Conservation (phyloP, 1,140 invertebrate genomes). For the Archivesica marissinica region DNA sequence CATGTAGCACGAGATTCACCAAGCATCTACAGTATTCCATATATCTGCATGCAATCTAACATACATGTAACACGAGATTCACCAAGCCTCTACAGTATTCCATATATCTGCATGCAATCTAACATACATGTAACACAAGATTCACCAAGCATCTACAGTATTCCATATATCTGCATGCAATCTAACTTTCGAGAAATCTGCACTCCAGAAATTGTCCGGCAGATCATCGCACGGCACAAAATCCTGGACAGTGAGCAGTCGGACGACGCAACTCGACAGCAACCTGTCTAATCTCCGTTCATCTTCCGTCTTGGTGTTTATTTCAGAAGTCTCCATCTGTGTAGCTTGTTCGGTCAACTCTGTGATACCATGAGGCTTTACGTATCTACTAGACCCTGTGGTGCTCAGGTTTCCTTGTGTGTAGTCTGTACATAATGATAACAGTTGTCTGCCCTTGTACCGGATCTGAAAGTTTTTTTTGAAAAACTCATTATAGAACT, state of each 20-base stretch:
- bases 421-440: not conserved
- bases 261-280: slow-evolving; percentile 17
- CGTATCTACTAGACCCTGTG: not conserved
- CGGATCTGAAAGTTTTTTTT: too few species aligned
- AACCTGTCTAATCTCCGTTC: slow-evolving; percentile 12
- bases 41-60: too few species aligned
- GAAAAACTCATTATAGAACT: too few species aligned
- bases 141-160: slow-evolving; percentile 34
- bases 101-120: too few species aligned
- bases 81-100: too few species aligned
- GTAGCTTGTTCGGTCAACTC: not conserved
- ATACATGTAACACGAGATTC: too few species aligned
- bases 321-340: not conserved
- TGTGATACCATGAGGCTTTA: not conserved
- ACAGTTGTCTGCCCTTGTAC: slow-evolving; percentile 37
- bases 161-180: slow-evolving; percentile 27
- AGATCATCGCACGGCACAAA: slow-evolving; percentile 41
- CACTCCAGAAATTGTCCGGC: slow-evolving; percentile 58
- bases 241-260: slow-evolving; percentile 25
- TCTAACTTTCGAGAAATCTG: slow-evolving; percentile 50
- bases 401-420: not conserved
- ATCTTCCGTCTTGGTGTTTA: not conserved
- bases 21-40: too few species aligned
- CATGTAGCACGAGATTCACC: too few species aligned
- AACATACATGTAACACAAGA: too few species aligned